Evolutionary conservation across 2,888 invertebrate genomes (phyloP).

Genomic region (Flexamia atlantica): DNA sequence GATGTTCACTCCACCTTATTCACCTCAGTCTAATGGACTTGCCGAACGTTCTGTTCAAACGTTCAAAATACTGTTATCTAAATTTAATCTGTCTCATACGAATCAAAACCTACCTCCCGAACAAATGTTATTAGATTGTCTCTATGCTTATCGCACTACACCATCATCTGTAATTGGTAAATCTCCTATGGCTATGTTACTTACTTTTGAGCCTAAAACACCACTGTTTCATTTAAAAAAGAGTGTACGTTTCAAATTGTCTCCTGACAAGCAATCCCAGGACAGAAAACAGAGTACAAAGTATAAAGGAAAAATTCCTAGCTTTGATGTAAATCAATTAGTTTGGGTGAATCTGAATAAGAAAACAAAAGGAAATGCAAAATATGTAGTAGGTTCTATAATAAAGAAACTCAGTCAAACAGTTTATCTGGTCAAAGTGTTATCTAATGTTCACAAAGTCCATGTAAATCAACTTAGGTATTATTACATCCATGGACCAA

Average conservation of each 20-base stretch:
- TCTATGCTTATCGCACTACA: background rate
- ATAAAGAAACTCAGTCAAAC: background rate
- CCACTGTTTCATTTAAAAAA: conserved; percentile 20
- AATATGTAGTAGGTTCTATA: background rate
- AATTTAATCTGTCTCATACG: background rate
- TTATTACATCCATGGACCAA: background rate
- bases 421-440: background rate
- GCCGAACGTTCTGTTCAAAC: background rate
- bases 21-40: conserved; percentile 17
- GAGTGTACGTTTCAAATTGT: conserved; percentile 12
- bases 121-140: background rate
- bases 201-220: conserved; percentile 19
- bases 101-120: background rate
- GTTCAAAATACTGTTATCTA: background rate
- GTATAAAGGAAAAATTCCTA: background rate
- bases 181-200: conserved; percentile 49
- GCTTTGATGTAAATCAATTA: background rate
- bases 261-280: background rate
- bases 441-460: background rate
- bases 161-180: conserved; percentile 55
- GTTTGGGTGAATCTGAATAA: conserved; percentile 10
- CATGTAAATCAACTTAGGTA: conserved; percentile 39
- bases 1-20: conserved; percentile 34
- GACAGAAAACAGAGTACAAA: background rate
- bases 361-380: background rate